phyloP scores from a whole-genome alignment of 1,140 invertebrate genomes.

The Pentalonia nigronervosa region DNA sequence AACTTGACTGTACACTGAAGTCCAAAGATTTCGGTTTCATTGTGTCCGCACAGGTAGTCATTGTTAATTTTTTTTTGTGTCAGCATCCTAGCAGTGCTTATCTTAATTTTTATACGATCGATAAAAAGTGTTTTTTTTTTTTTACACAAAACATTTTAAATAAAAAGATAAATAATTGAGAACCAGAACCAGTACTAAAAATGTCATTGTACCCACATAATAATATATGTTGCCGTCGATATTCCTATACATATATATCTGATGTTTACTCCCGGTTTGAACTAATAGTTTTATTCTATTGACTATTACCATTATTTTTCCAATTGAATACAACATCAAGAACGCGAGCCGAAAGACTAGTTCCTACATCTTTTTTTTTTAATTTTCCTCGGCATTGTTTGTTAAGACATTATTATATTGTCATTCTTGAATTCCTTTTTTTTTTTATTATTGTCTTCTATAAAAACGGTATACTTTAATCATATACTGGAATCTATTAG shows the following conservation, averaged over 20 bases:
- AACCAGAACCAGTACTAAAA: background rate
- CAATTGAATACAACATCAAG: constrained; percentile 5
- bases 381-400: background rate
- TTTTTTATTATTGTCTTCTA: background rate
- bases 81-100: background rate
- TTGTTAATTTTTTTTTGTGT: background rate
- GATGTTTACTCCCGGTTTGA: background rate
- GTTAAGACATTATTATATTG: constrained; percentile 1
- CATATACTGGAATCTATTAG: background rate
- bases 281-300: constrained; percentile 3
- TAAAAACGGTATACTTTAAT: background rate
- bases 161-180: background rate
- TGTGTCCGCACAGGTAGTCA: background rate
- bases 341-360: background rate
- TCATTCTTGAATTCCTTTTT: background rate
- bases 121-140: background rate
- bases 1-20: no score
- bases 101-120: background rate
- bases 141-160: background rate
- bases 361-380: background rate
- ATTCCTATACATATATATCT: background rate
- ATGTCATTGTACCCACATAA: background rate
- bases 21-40: no score
- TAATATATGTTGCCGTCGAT: background rate
- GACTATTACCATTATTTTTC: background rate